Percentiles rank a stretch among this genome's conserved stretches.
These are phyloP conservation scores for Diorhabda sublineata DNA, from an alignment of 1,140 invertebrate genomes.

Conservation along the genomic window DNA sequence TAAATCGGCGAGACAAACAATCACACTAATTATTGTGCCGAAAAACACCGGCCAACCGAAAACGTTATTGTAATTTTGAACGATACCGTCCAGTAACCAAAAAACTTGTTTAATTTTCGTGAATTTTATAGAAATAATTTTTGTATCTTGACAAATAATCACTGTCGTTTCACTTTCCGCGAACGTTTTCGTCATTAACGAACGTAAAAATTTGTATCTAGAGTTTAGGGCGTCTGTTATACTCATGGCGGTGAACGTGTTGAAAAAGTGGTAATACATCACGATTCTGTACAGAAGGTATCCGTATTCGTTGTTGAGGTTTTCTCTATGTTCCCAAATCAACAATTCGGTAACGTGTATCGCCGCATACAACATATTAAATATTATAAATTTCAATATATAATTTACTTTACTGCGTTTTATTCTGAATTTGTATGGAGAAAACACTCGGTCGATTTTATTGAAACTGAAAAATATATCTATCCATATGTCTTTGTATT, in stretches of 20 bases:
- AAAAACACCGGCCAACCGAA: not conserved
- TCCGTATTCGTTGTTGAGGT: not conserved
- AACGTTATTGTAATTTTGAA: not conserved
- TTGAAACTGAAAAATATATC: conserved; percentile 1
- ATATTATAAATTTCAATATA: not conserved
- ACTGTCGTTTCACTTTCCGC: no score
- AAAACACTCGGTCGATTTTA: not conserved
- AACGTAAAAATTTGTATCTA: not conserved
- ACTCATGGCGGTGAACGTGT: not conserved
- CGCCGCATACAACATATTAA: not conserved
- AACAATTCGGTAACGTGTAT: not conserved
- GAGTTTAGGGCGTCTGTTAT: not conserved
- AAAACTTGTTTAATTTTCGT: not conserved
- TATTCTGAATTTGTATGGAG: not conserved
- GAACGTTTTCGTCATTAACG: not conserved
- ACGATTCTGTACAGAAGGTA: conserved; percentile 12
- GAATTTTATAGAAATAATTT: not conserved
- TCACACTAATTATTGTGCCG: not conserved
- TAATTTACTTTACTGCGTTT: no score
- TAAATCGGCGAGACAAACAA: no score
- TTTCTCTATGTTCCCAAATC: not conserved
- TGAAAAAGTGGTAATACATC: conserved; percentile 3
- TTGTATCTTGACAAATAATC: not conserved
- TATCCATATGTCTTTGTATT: not conserved
- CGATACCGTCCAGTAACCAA: not conserved